Evolutionary conservation across 2,113 vertebrate species (phyloP), one percentile per base, ranked within the genome.

Genomic region (Polypterus senegalus): DNA sequence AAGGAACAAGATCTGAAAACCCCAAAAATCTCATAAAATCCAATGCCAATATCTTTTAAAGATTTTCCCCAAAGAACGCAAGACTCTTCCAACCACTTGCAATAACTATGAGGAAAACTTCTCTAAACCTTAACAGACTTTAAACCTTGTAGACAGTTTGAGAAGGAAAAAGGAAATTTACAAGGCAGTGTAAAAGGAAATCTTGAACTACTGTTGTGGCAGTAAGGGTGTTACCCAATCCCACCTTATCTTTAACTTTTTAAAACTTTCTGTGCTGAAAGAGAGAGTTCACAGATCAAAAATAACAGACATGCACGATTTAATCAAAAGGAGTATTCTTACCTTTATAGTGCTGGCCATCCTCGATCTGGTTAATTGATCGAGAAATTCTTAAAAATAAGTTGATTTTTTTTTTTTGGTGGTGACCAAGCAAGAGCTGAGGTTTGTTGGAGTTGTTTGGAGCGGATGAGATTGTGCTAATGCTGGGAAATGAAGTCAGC

Each of bases 381-480:
- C 66, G 71, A 73, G 88, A 88, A 81, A 83, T 86, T 82, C 81
- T 79, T 83, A 55, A 59, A 65, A 82, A 88, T 87, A 79, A 85
- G 80, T 83, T 74, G 47, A 58, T 65, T 62, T 49, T 6, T 62
- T 49, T 6, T 69, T 86, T 87, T 91, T 88, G 84, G 7, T 66
- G 63, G 62, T 57, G 60, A 61, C 60, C 57, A 65, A 60, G 62
- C 64, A 51, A 52, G 69, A n/a, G 4, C 63, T 66, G 65, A 61
- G 66, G 65, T 66, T 74, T 60, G 63, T 85, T 85, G 86, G 81
- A 81, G 79, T 86, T 89, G 86, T 89, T 90, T 86, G 83, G 85
- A 91, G 88, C 88, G 90, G 91, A 91, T 91, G 89, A 93, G 89
- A 92, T 91, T 91, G 91, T 92, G 90, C 88, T 90, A 91, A 90